Conservation (phyloP, 2,113 vertebrate species). For the Alethe castanea region DNA sequence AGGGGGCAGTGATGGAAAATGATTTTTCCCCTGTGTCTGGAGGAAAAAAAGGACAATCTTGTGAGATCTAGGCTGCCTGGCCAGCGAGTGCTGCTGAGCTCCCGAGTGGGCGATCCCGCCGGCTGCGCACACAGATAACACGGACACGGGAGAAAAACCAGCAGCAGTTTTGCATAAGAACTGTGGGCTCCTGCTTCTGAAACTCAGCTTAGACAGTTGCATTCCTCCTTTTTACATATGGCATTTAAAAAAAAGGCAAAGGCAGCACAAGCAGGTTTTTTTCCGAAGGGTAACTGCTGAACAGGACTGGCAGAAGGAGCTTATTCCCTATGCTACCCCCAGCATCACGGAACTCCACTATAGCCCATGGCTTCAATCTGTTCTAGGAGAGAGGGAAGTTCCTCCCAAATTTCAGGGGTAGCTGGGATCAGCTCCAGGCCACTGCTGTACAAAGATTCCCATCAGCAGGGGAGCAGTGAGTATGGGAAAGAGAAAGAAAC, state of each 20-base stretch:
- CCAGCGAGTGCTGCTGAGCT: not conserved
- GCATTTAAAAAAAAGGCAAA: not conserved
- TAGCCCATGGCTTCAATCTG: not conserved
- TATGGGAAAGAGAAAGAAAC: not conserved
- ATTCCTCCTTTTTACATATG: not conserved
- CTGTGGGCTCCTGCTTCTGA: not conserved
- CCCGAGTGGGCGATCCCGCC: accelerated
- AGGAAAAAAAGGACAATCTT: not conserved
- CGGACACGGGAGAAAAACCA: accelerated
- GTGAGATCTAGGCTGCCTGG: not conserved
- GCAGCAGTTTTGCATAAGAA: not conserved
- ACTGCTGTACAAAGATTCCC: not conserved
- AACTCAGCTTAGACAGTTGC: not conserved
- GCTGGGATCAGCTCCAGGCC: accelerated
- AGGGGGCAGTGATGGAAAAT: not conserved
- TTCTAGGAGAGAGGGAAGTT: not conserved
- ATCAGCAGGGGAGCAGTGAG: not conserved
- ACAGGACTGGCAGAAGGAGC: not conserved
- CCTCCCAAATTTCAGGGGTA: not conserved
- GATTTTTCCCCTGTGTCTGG: not conserved
- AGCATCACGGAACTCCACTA: accelerated
- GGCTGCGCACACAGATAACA: accelerated
- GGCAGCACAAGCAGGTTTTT: not conserved
- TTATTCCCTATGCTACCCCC: not conserved
- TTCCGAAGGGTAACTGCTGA: not conserved